Evolutionary conservation across 2,797 vertebrate genomes (phyloP).

Genomic region (Notamacropus eugenii): DNA sequence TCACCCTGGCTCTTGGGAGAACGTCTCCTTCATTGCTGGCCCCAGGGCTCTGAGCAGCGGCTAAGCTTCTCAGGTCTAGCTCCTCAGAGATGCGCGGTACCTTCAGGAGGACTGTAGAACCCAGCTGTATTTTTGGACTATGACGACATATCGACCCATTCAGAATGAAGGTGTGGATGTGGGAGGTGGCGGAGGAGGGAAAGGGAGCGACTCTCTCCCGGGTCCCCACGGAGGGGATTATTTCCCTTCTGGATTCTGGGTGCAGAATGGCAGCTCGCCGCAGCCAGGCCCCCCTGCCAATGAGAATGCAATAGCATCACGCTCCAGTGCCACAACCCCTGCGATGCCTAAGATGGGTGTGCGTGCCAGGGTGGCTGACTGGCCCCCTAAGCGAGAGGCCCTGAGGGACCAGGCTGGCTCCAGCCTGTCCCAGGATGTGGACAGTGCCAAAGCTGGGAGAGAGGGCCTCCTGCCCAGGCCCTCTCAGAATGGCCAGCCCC

Average conservation of each 20-base stretch:
- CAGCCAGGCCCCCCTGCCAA: slow-evolving; percentile 65
- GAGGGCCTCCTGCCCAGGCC: slow-evolving; percentile 44
- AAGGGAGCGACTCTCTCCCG: slow-evolving; percentile 68
- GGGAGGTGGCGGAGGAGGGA: slow-evolving; percentile 70
- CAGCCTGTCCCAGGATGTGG: slow-evolving; percentile 73
- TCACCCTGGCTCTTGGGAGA: slow-evolving; percentile 31
- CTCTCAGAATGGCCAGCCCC: slow-evolving; percentile 81
- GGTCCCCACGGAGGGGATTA: slow-evolving; percentile 79
- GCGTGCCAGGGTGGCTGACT: slow-evolving; percentile 93
- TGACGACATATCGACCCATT: slow-evolving; percentile 84
- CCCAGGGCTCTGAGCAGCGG: slow-evolving; percentile 64
- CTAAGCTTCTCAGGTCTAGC: slow-evolving; percentile 45
- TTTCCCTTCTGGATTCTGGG: slow-evolving; percentile 82
- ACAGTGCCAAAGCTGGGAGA: slow-evolving; percentile 27
- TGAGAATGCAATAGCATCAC: slow-evolving; percentile 73
- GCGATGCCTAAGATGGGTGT: slow-evolving; percentile 96
- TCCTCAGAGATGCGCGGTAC: slow-evolving; percentile 59
- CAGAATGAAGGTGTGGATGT: slow-evolving; percentile 81
- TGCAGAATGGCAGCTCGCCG: slow-evolving; percentile 79
- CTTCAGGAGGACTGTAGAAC: slow-evolving; percentile 56
- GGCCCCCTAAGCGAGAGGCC: slow-evolving; percentile 92
- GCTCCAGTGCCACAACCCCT: slow-evolving; percentile 86
- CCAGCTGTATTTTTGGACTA: slow-evolving; percentile 77
- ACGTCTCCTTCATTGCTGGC: slow-evolving; percentile 57
- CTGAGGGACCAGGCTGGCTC: slow-evolving; percentile 85